Evolutionary conservation across 1,140 invertebrate species (phyloP).

Genomic region (Stegodyphus mimosarum): DNA sequence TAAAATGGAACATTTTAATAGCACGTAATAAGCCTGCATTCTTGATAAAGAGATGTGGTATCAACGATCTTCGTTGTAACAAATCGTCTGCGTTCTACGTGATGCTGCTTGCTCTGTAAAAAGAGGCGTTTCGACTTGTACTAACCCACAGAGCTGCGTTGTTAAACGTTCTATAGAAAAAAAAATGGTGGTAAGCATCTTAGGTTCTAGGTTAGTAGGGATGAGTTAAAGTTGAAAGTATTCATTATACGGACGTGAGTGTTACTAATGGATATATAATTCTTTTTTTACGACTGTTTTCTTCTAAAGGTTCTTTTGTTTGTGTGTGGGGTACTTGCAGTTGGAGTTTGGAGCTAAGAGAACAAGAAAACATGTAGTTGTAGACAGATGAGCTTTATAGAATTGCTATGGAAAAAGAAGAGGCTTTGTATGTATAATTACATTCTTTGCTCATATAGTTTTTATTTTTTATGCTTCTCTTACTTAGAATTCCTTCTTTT

Average conservation of each 20-base stretch:
- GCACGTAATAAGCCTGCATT: conserved; percentile 8
- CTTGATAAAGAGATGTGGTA: background rate
- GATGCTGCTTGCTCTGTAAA: conserved; percentile 24
- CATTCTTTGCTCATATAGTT: too few species aligned
- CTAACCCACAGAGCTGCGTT: background rate
- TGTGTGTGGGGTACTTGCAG: background rate
- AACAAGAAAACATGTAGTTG: too few species aligned
- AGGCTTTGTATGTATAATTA: too few species aligned
- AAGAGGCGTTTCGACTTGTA: conserved; percentile 20
- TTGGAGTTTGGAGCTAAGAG: background rate
- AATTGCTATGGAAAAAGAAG: too few species aligned
- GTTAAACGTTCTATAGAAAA: background rate
- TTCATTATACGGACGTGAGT: conserved; percentile 50
- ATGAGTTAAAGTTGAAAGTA: conserved; percentile 4
- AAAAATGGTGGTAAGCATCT: background rate
- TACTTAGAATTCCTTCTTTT: too few species aligned
- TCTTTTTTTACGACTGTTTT: background rate
- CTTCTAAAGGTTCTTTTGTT: background rate
- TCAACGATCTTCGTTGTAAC: conserved; percentile 37
- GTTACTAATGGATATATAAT: conserved; percentile 50
- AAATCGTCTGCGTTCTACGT: conserved; percentile 37
- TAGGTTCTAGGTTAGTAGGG: conserved; percentile 9
- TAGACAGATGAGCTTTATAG: too few species aligned
- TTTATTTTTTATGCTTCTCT: too few species aligned
- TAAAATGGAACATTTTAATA: conserved; percentile 39